Conservation (phyloP, 2,888 invertebrate species). For the Agrochola lychnidis region DNA sequence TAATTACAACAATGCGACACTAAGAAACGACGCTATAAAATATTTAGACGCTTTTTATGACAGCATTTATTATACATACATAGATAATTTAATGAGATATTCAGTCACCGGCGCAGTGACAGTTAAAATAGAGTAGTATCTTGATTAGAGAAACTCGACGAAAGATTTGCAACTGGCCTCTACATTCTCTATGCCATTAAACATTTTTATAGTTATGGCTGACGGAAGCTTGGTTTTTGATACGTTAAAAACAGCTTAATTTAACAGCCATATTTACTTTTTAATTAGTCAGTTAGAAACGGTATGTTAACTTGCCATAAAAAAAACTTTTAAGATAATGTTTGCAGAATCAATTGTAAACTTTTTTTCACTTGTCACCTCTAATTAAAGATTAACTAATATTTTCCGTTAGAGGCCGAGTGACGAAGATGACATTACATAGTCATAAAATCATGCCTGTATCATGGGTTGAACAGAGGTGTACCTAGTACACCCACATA, state of each 20-base stretch:
- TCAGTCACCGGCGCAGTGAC: constrained; percentile 19
- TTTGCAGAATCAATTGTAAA: constrained; percentile 46
- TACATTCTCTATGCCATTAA: constrained; percentile 18
- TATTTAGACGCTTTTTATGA: constrained; percentile 11
- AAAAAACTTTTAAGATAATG: constrained; percentile 33
- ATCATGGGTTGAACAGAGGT: not conserved
- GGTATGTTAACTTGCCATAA: constrained; percentile 26
- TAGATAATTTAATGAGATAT: constrained; percentile 42
- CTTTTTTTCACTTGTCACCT: constrained; percentile 3
- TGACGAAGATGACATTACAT: not conserved
- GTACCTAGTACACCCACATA: not conserved
- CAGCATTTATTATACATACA: constrained; percentile 16
- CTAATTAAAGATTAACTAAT: constrained; percentile 34
- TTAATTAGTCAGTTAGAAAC: constrained; percentile 44
- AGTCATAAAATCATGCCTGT: not conserved
- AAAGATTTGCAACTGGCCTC: constrained; percentile 45
- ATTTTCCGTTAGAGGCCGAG: constrained; percentile 21
- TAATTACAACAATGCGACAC: constrained; percentile 1
- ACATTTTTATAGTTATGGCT: constrained; percentile 7
- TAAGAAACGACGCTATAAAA: not conserved
- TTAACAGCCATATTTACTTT: constrained; percentile 24
- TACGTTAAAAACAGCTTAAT: constrained; percentile 14
- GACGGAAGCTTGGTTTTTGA: constrained; percentile 21
- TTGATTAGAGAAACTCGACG: constrained; percentile 33
- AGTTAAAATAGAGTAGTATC: constrained; percentile 35